A percentile compares a stretch with the other conserved stretches of the same genome.
phyloP scores from a whole-genome alignment of 2,113 vertebrate genomes.

The Alethe diademata region DNA sequence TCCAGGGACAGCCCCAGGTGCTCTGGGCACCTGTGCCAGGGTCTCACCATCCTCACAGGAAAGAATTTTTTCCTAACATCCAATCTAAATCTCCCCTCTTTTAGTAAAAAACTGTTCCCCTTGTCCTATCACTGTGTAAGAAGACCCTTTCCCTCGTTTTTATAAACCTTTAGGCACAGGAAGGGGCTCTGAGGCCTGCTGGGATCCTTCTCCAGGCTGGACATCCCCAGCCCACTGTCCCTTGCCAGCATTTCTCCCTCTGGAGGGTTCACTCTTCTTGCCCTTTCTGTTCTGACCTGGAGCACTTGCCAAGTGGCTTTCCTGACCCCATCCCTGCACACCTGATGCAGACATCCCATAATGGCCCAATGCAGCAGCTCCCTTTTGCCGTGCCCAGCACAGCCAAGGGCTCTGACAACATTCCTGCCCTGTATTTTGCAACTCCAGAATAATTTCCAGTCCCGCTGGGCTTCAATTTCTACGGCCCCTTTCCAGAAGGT shows the following conservation, averaged over 20 bases:
- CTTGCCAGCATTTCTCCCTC: background rate
- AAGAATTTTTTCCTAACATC: background rate
- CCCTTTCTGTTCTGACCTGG: background rate
- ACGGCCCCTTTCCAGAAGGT: accelerated
- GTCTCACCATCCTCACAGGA: background rate
- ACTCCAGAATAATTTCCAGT: background rate
- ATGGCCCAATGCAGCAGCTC: background rate
- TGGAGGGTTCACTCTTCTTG: background rate
- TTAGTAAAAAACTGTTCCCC: background rate
- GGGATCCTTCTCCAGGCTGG: background rate
- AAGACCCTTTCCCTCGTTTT: background rate
- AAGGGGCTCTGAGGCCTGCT: background rate
- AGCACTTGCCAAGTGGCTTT: background rate
- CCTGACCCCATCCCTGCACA: background rate
- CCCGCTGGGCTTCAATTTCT: background rate
- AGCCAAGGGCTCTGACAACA: background rate
- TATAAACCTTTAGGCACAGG: background rate
- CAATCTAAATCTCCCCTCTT: background rate
- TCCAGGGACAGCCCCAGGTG: background rate
- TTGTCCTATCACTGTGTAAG: no score
- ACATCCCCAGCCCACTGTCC: background rate
- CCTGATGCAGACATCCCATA: background rate
- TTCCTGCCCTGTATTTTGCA: background rate
- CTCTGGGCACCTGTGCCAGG: background rate
- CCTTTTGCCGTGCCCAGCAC: background rate